phyloP scores from a whole-genome alignment of 2,797 vertebrate species.

The Gallinago nigripennis region DNA sequence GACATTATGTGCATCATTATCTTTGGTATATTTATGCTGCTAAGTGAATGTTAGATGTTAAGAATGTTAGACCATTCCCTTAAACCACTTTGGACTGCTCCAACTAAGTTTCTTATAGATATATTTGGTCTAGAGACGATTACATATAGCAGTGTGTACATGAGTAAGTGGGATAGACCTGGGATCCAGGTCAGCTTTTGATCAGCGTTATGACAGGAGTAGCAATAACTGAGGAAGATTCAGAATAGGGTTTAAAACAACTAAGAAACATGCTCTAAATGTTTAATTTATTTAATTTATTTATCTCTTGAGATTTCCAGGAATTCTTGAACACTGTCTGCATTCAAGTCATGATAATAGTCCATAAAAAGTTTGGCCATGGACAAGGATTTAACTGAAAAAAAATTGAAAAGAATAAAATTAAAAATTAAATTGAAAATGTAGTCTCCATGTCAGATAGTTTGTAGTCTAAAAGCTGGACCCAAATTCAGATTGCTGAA shows the following conservation, averaged over 20 bases:
- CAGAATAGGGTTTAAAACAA: neutral
- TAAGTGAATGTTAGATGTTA: neutral
- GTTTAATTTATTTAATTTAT: neutral
- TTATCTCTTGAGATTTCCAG: neutral
- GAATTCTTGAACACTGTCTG: neutral
- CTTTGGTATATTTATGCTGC: neutral
- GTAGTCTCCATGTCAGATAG: neutral
- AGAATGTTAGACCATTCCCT: neutral
- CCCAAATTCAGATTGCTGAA: neutral
- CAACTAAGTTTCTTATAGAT: neutral
- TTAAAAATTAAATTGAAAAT: neutral
- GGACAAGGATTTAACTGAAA: neutral
- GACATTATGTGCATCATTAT: neutral
- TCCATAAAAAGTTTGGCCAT: neutral
- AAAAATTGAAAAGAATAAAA: neutral
- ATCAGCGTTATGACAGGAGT: accelerated
- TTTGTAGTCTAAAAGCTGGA: neutral
- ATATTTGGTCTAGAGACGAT: neutral
- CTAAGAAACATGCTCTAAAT: neutral
- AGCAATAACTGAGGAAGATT: neutral
- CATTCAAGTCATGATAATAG: neutral
- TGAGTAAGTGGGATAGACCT: neutral
- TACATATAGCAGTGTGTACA: neutral
- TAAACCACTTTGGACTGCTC: neutral
- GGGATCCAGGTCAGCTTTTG: neutral